These are phyloP conservation scores for Aphelinus atriplicis DNA, from an alignment of 1,140 invertebrate species.

Conservation along the genomic window DNA sequence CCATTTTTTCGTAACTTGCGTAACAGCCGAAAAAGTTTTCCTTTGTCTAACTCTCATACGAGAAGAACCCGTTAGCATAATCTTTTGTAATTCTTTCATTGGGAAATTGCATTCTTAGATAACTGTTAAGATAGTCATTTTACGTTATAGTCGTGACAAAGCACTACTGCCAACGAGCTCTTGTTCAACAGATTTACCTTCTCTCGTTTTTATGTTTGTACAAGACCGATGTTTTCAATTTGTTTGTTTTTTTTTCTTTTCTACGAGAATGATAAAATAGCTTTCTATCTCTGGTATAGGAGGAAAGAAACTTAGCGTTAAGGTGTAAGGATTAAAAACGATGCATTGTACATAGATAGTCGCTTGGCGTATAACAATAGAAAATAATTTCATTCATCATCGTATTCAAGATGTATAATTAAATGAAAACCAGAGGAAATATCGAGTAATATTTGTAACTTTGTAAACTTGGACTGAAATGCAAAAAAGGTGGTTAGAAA, in stretches of 20 bases:
- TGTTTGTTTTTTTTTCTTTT: slow-evolving; percentile 22
- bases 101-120: slow-evolving; percentile 18
- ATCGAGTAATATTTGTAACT: slow-evolving; percentile 38
- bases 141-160: slow-evolving; percentile 11
- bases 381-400: slow-evolving; percentile 33
- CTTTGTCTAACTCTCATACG: not conserved
- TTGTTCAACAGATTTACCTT: slow-evolving; percentile 14
- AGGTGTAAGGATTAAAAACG: slow-evolving; percentile 28
- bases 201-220: not conserved
- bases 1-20: slow-evolving; percentile 13
- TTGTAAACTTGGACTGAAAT: slow-evolving; percentile 53
- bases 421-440: slow-evolving; percentile 28
- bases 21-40: not conserved
- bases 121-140: slow-evolving; percentile 16
- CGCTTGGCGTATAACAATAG: slow-evolving; percentile 41
- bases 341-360: slow-evolving; percentile 43
- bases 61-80: slow-evolving; percentile 20
- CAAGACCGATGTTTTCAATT: slow-evolving; percentile 10
- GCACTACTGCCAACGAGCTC: slow-evolving; percentile 28
- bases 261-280: slow-evolving; percentile 13
- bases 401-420: slow-evolving; percentile 36
- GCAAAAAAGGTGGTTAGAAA: slow-evolving; percentile 24
- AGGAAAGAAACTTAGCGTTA: slow-evolving; percentile 9
- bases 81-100: slow-evolving; percentile 36
- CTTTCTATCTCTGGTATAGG: slow-evolving; percentile 13